Conservation (phyloP, 2,113 vertebrate species). For the Plecturocebus donacophilus region DNA sequence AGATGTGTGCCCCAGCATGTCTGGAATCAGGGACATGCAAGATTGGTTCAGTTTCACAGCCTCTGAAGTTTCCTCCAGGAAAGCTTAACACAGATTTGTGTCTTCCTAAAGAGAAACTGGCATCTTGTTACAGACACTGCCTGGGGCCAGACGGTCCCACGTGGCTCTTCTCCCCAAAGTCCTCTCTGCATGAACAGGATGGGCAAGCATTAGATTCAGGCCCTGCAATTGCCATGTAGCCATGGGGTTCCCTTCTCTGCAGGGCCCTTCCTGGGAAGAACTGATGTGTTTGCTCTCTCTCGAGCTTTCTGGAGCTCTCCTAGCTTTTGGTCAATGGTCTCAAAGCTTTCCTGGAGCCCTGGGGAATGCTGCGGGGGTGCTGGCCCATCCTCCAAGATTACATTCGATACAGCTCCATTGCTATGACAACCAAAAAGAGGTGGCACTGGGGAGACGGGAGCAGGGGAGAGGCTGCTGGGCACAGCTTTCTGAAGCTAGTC, state of each 20-base stretch:
- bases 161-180: not conserved
- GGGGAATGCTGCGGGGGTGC: not conserved
- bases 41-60: not conserved
- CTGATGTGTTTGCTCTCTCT: not conserved
- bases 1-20: not conserved
- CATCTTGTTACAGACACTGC: not conserved
- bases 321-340: not conserved
- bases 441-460: not conserved
- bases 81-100: not conserved
- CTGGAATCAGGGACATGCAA: not conserved
- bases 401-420: constrained; percentile 12
- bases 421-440: constrained; percentile 21
- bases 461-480: not conserved
- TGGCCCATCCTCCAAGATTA: not conserved
- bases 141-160: not conserved
- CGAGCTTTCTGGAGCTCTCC: not conserved
- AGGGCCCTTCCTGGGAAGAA: not conserved
- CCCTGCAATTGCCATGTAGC: not conserved
- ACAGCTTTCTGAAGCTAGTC: not conserved
- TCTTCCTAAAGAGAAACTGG: not conserved
- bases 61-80: not conserved
- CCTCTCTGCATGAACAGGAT: not conserved
- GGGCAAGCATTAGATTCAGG: not conserved
- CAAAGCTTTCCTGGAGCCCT: not conserved
- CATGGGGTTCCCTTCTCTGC: not conserved